These are phyloP conservation scores for Nemotelus pantherinus DNA, from an alignment of 2,888 invertebrate species.

Conservation along the genomic window DNA sequence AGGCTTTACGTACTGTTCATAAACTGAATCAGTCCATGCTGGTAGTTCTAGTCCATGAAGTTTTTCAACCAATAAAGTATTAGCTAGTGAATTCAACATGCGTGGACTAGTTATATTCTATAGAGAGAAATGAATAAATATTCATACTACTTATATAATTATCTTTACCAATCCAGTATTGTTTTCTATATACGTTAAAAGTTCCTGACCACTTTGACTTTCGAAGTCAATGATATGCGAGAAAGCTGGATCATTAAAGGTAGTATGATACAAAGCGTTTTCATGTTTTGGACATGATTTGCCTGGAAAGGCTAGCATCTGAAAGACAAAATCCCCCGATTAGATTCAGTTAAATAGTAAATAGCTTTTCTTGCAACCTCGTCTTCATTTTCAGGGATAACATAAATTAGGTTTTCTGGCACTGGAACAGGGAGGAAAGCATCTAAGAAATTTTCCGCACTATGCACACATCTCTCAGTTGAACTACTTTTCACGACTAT, in stretches of 20 bases:
- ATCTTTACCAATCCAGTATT: not conserved
- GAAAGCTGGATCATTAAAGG: not conserved
- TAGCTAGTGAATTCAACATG: conserved; percentile 53
- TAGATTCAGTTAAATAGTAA: not conserved
- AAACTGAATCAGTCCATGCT: conserved; percentile 72
- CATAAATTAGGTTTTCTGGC: not conserved
- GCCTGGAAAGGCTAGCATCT: not conserved
- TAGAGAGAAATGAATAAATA: no score
- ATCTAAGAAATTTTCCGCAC: not conserved
- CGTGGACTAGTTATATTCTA: no score
- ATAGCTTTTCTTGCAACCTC: not conserved
- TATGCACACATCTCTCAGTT: not conserved
- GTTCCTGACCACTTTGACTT: not conserved
- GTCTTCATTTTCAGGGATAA: not conserved
- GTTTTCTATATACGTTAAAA: not conserved
- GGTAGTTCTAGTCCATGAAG: conserved; percentile 73
- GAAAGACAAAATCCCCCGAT: not conserved
- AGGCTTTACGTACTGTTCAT: conserved; percentile 64
- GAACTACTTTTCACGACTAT: not conserved
- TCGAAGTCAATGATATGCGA: not conserved
- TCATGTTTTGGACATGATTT: not conserved
- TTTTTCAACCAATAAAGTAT: conserved; percentile 71
- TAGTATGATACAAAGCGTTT: not conserved
- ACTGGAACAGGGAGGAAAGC: not conserved
- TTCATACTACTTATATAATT: not conserved